Evolutionary conservation across 2,797 vertebrate genomes (phyloP).

Genomic region (Rhinatrema bivittatum): DNA sequence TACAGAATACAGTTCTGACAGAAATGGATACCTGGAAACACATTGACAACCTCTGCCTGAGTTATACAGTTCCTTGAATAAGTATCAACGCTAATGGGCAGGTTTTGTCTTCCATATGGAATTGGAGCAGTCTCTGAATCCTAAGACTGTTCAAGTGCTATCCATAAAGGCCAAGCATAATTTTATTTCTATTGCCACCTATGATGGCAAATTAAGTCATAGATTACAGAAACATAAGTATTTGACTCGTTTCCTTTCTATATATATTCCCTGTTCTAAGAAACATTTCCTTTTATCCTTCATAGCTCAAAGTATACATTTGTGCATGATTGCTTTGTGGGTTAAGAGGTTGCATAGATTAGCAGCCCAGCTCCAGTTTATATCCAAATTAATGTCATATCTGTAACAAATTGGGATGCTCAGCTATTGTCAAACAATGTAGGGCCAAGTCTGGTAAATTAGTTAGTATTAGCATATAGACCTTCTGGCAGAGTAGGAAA

Average conservation of each 20-base stretch:
- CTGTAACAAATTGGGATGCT: slow-evolving; percentile 51
- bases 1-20: background rate
- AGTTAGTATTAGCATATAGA: slow-evolving; percentile 64
- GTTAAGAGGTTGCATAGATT: slow-evolving; percentile 29
- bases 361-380: slow-evolving; percentile 32
- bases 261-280: background rate
- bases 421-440: slow-evolving; percentile 48
- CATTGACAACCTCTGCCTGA: background rate
- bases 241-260: background rate
- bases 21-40: slow-evolving; percentile 2
- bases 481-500: slow-evolving; percentile 53
- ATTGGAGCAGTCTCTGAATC: background rate
- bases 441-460: slow-evolving; percentile 56
- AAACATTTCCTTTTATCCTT: slow-evolving; percentile 9
- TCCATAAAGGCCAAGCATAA: background rate
- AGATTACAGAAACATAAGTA: background rate
- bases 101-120: background rate
- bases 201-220: fast-evolving
- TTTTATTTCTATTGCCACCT: background rate
- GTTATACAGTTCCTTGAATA: background rate
- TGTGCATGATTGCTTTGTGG: slow-evolving; percentile 11
- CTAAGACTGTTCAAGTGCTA: background rate
- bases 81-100: background rate
- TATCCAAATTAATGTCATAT: slow-evolving; percentile 55
- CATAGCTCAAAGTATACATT: background rate